A percentile compares a stretch with the other conserved stretches of the same genome.
phyloP scores from a whole-genome alignment of 2,888 invertebrate genomes.

The Terebella lapidaria region DNA sequence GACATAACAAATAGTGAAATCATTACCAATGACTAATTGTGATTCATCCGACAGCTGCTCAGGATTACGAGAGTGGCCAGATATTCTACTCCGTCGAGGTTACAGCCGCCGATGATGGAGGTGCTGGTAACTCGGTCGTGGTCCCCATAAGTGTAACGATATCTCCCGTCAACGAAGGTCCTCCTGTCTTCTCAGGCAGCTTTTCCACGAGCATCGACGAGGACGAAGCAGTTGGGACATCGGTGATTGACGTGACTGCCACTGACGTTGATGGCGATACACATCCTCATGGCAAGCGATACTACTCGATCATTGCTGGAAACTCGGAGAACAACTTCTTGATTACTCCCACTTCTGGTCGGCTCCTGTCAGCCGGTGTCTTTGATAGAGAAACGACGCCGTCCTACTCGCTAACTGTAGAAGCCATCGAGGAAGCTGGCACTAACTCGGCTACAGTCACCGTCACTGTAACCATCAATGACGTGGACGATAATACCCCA shows the following conservation, averaged over 20 bases:
- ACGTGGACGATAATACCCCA: slow-evolving; percentile 14
- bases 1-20: too few species aligned
- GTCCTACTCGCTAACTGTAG: not conserved
- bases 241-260: slow-evolving; percentile 23
- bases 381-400: slow-evolving; percentile 8
- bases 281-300: slow-evolving; percentile 25
- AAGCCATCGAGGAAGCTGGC: slow-evolving; percentile 24
- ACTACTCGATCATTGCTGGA: slow-evolving; percentile 29
- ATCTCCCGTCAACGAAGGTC: slow-evolving; percentile 13
- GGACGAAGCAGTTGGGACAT: not conserved
- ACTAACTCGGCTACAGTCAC: slow-evolving; percentile 9
- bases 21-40: too few species aligned
- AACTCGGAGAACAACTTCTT: slow-evolving; percentile 27
- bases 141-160: slow-evolving; percentile 10
- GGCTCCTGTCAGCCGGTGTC: slow-evolving; percentile 2
- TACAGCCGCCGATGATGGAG: slow-evolving; percentile 3
- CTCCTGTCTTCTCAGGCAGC: slow-evolving; percentile 9
- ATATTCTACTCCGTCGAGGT: slow-evolving; percentile 5
- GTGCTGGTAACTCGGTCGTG: not conserved
- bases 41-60: not conserved
- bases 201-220: slow-evolving; percentile 4
- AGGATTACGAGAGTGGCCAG: slow-evolving; percentile 5
- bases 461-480: slow-evolving; percentile 1
- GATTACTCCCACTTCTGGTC: slow-evolving; percentile 19
- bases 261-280: slow-evolving; percentile 28